Conservation (phyloP, 35 echinoderm and acorn worm genomes). For the Apostichopus parvimensis region DNA sequence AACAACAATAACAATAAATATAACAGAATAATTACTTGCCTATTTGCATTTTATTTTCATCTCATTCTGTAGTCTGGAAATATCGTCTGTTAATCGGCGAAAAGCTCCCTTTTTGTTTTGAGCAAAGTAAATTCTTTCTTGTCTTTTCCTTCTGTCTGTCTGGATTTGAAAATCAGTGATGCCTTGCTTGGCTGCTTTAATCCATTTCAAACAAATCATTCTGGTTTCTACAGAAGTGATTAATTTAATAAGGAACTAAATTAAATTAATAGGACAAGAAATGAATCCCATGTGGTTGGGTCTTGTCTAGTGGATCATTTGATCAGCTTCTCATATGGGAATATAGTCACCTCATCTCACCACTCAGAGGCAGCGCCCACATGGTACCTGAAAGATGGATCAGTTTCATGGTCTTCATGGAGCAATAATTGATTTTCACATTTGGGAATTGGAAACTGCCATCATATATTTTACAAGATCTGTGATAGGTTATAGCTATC, state of each 20-base stretch:
- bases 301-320: background rate
- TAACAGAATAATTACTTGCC: too few species aligned
- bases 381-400: constrained; percentile 3
- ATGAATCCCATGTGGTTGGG: constrained; percentile 31
- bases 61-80: too few species aligned
- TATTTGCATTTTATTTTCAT: too few species aligned
- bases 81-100: too few species aligned
- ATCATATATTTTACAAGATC: background rate
- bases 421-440: constrained; percentile 42
- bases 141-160: too few species aligned
- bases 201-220: background rate
- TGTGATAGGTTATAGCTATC: background rate
- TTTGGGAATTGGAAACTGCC: constrained; percentile 9
- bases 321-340: background rate
- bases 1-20: background rate
- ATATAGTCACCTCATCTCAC: background rate
- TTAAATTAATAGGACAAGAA: constrained; percentile 43
- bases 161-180: too few species aligned
- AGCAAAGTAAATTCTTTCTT: too few species aligned
- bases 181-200: background rate
- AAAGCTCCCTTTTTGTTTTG: too few species aligned
- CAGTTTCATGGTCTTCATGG: background rate
- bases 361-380: background rate
- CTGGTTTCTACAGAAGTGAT: background rate
- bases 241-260: constrained; percentile 36